Evolutionary conservation across 2,797 vertebrate genomes (phyloP).

Genomic region (Poecilia gillii): DNA sequence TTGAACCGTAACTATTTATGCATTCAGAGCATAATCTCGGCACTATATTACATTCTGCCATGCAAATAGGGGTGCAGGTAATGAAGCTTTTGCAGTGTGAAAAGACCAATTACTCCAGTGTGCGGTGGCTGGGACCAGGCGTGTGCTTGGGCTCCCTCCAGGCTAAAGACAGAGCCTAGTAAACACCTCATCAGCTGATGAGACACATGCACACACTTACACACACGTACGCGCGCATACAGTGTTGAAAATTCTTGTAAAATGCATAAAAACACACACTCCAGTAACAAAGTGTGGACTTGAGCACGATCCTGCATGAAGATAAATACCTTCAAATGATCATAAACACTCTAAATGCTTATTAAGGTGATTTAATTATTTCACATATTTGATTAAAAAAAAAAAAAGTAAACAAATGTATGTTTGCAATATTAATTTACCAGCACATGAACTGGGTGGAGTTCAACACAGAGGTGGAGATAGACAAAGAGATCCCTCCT

Average conservation of each 20-base stretch:
- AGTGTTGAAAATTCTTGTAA: conserved; percentile 45
- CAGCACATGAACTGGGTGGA: conserved; percentile 19
- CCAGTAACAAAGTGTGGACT: conserved; percentile 1
- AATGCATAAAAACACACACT: conserved; percentile 30
- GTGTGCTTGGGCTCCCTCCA: conserved; percentile 82
- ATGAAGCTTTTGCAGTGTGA: conserved; percentile 80
- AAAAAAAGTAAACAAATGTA: conserved; percentile 13
- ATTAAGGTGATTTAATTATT: conserved; percentile 2
- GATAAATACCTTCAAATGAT: conserved; percentile 25
- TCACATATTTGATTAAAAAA: neutral
- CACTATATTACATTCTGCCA: conserved; percentile 74
- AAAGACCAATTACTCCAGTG: conserved; percentile 80
- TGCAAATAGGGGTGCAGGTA: conserved; percentile 81
- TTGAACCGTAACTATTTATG: conserved; percentile 71
- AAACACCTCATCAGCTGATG: conserved; percentile 87
- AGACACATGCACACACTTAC: conserved; percentile 61
- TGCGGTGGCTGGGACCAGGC: conserved; percentile 73
- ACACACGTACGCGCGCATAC: conserved; percentile 12
- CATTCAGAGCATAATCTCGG: conserved; percentile 65
- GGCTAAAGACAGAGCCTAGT: conserved; percentile 83
- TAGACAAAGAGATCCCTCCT: conserved; percentile 24
- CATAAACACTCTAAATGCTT: conserved; percentile 1
- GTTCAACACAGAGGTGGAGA: conserved; percentile 15
- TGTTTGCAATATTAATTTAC: conserved; percentile 28
- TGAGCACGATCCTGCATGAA: conserved; percentile 11